Evolutionary conservation across 1,140 invertebrate genomes (phyloP).

Genomic region (Heliconius eleuchia): DNA sequence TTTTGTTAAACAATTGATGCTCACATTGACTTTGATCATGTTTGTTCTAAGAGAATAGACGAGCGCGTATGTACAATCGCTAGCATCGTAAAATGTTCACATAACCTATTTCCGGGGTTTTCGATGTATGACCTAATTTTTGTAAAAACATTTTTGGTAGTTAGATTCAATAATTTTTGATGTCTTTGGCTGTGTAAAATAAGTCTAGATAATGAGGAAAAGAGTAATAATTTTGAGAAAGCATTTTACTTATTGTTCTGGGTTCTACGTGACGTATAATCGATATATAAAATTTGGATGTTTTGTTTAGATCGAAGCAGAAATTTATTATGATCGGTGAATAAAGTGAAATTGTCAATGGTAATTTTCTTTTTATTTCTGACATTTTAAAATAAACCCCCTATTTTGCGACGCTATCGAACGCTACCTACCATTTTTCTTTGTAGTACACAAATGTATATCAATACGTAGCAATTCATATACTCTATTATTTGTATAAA

Average conservation of each 20-base stretch:
- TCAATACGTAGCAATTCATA: background rate
- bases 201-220: slow-evolving; percentile 58
- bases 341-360: slow-evolving; percentile 77
- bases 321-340: slow-evolving; percentile 71
- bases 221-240: slow-evolving; percentile 62
- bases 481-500: background rate
- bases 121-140: slow-evolving; percentile 66
- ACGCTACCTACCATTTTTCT: slow-evolving; percentile 74
- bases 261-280: slow-evolving; percentile 64
- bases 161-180: slow-evolving; percentile 75
- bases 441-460: slow-evolving; percentile 45
- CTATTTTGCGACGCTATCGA: slow-evolving; percentile 69
- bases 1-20: slow-evolving; percentile 50
- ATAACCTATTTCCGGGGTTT: slow-evolving; percentile 71
- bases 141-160: slow-evolving; percentile 63
- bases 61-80: slow-evolving; percentile 61
- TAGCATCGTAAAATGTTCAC: slow-evolving; percentile 81
- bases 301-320: slow-evolving; percentile 77
- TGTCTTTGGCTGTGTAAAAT: slow-evolving; percentile 80
- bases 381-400: slow-evolving; percentile 35
- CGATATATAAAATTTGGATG: slow-evolving; percentile 69
- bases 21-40: slow-evolving; percentile 37
- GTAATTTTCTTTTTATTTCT: slow-evolving; percentile 58
- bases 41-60: slow-evolving; percentile 37
- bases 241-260: slow-evolving; percentile 63